Conservation (phyloP, 1,140 invertebrate genomes). For the Trichogramma pretiosum region DNA sequence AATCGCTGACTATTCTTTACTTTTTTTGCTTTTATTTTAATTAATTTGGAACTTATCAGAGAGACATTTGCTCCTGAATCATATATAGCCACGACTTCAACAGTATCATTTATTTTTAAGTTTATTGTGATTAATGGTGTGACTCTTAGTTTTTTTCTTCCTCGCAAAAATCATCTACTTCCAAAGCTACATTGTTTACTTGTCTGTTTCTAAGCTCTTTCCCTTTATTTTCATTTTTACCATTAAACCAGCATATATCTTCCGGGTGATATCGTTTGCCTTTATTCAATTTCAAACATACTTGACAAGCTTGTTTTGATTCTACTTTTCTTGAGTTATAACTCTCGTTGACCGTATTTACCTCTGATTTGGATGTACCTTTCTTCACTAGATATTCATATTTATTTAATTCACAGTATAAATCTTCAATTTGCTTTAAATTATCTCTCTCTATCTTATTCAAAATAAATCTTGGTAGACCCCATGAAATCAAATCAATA, state of each 20-base stretch:
- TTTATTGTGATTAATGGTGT: constrained; percentile 18
- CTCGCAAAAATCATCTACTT: constrained; percentile 7
- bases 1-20: too few relatives aligned
- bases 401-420: not conserved
- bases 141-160: constrained; percentile 16
- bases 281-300: too few relatives aligned
- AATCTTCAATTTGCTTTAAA: not conserved
- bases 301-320: too few relatives aligned
- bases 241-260: too few relatives aligned
- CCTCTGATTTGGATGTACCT: not conserved
- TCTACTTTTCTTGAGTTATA: too few relatives aligned
- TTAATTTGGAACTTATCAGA: constrained; percentile 26
- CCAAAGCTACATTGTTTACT: constrained; percentile 3
- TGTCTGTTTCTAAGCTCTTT: too few relatives aligned
- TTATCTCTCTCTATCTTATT: constrained; percentile 4
- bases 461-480: not conserved
- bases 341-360: too few relatives aligned
- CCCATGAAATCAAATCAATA: not conserved
- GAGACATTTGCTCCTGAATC: constrained; percentile 27
- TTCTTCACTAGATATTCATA: not conserved
- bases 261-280: too few relatives aligned
- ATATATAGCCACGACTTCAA: constrained; percentile 19
- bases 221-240: too few relatives aligned
- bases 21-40: constrained; percentile 20
- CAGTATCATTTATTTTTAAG: constrained; percentile 18